Evolutionary conservation across 1,140 invertebrate species (phyloP).

Genomic region (Apocrypta bakeri): DNA sequence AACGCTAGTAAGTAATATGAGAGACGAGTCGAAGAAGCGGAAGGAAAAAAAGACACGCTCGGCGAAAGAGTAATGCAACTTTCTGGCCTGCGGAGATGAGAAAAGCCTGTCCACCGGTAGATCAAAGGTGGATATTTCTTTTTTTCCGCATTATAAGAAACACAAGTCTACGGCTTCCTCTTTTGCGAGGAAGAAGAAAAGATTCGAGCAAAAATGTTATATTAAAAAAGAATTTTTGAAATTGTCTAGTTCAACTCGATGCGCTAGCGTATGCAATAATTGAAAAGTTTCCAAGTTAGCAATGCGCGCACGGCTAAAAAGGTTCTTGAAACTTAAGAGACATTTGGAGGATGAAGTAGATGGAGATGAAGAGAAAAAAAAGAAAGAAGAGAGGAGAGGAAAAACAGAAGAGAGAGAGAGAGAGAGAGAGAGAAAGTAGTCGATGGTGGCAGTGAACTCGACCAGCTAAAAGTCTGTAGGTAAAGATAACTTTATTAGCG

Average conservation of each 20-base stretch:
- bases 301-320: constrained; percentile 44
- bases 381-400: constrained; percentile 6
- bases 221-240: too few relatives aligned
- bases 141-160: not conserved
- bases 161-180: too few relatives aligned
- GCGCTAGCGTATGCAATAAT: constrained; percentile 54
- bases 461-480: constrained; percentile 47
- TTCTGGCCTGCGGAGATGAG: not conserved
- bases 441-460: constrained; percentile 50
- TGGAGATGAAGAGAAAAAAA: not conserved
- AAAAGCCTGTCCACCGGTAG: constrained; percentile 40
- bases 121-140: constrained; percentile 42
- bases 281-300: constrained; percentile 61
- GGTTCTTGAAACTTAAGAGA: constrained; percentile 48
- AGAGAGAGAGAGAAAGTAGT: constrained; percentile 43
- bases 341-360: constrained; percentile 8
- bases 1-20: constrained; percentile 7
- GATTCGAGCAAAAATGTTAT: too few relatives aligned
- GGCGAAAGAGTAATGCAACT: not conserved
- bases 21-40: constrained; percentile 3
- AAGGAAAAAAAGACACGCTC: not conserved
- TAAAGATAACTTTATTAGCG: constrained; percentile 54
- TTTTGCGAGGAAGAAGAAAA: too few relatives aligned
- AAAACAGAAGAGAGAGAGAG: constrained; percentile 31
- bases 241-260: too few relatives aligned